Base-by-base conservation (phyloP, 2,888 invertebrate species). In the Drosophila putrida region DNA sequence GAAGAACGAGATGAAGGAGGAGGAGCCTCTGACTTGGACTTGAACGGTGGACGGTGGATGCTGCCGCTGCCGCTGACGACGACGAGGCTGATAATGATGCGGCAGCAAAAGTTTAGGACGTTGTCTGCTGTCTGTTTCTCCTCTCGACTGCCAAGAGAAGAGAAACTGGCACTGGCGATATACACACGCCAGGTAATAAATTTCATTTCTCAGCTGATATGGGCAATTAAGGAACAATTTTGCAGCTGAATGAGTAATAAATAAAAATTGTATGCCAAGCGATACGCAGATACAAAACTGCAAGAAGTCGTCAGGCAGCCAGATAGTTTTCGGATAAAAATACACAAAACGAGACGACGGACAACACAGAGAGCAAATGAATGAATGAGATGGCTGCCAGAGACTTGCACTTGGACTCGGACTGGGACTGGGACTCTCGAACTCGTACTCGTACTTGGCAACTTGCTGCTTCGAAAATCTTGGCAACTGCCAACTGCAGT, bases 161-260 rank as follows among this genome's bases (percentile, higher is more conserved):
- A 25, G 54, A n/a, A 9, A 41, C 41, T 41, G 50, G 77, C 73
- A 84, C 70, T 88, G 89, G 89, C 89, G 82, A 90, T 89, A 89
- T 84, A 84, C 90, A 84, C 83, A 84, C 83, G 90, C 88, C 91
- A 90, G 91, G 90, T 90, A 90, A 90, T 90, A 90, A 90, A 90
- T 90, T 91, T 89, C 89, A 89, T 91, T 90, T 89, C 90, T 90
- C 85, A 85, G 80, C 90, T 91, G 91, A 91, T 90, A 90, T 89
- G 90, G 91, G 88, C 91, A 90, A 90, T 90, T 91, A 90, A 90
- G 91, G 90, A 91, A 90, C 90, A 91, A 90, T 90, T 90, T 90
- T 90, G 90, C 91, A 90, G 90, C 83, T 91, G 90, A 91, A 90
- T 90, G 91, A 90, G 90, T 90, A 91, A 90, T 91, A 90, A 90